Base-by-base conservation (phyloP, 2,888 invertebrate species). In the Nebria brevicollis region DNA sequence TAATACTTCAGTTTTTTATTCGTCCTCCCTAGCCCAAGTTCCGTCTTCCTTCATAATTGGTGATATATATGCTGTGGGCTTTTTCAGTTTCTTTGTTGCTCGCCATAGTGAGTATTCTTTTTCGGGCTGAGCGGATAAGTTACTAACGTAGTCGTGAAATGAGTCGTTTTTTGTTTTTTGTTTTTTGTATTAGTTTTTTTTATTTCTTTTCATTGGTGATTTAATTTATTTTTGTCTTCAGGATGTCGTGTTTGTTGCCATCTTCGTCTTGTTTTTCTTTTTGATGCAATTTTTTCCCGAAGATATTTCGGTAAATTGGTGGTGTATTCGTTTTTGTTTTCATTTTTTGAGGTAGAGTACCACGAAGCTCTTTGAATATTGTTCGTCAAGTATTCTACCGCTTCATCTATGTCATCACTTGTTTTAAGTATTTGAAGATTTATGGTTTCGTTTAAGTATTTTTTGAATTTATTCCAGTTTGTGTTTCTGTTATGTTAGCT, bases 1-100 rank as follows among this genome's bases (percentile, higher is more conserved):
- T 73, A 85, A 84, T 4, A 77, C 54, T 13, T 83, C 74, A 0
- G 84, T 84, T 77, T 84, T 85, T 65, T 85, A 83, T 0, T 15
- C 1, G 20, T 82, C 77, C 7, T 75, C 82, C 80, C 75, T 75
- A n/a, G 83, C 83, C 84, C 83, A 84, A 8, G n/a, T 82, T 6
- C 82, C 82, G 43, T 83, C 78, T n/a, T 26, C 41, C 8, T 66
- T 74, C 11, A 72, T 73, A 0, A 85, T 83, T 0, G 84, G 83
- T 10, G 83, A 75, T 20, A 54, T 54, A 25, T 68, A 77, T n/a
- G 73, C 68, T 66, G 72, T 72, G 5, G 82, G 83, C 8, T 73
- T 73, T 70, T 54, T 54, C 7, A 54, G 11, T 54, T 54, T 54
- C n/a, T 3, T 54, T 54, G 54, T 54, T 1, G 54, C 54, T 54